A percentile compares a stretch with the other conserved stretches of the same genome.
These are phyloP conservation scores for Garra rufa DNA, from an alignment of 2,113 vertebrate genomes.

Conservation along the genomic window DNA sequence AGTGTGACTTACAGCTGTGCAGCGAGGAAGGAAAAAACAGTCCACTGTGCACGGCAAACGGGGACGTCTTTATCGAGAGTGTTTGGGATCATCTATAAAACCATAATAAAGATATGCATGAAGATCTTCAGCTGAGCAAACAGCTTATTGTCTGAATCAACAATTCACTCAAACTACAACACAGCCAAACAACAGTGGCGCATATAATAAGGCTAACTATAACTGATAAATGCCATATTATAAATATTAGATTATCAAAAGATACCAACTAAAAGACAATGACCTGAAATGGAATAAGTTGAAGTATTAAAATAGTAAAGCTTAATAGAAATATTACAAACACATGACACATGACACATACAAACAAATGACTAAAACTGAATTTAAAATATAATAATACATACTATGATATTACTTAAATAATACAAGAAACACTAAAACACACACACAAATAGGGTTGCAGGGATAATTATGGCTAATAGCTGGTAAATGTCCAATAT, in stretches of 20 bases:
- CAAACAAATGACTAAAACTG: background rate
- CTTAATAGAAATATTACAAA: background rate
- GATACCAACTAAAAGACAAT: background rate
- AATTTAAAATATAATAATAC: background rate
- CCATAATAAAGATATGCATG: conserved; percentile 75
- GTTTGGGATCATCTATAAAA: conserved; percentile 77
- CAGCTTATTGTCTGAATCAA: conserved; percentile 70
- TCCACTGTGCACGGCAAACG: conserved; percentile 69
- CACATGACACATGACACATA: no score
- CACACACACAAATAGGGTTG: background rate
- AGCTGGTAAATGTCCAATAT: background rate
- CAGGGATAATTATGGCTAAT: background rate
- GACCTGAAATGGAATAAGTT: background rate
- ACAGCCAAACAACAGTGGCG: background rate
- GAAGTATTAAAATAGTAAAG: background rate
- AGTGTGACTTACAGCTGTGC: conserved; percentile 33
- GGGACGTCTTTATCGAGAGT: conserved; percentile 66
- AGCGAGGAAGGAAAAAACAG: conserved; percentile 53
- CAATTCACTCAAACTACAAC: conserved; percentile 58
- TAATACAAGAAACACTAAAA: background rate
- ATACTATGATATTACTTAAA: background rate
- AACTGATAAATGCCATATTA: background rate
- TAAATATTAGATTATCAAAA: background rate
- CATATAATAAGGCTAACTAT: background rate
- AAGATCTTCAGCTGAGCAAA: conserved; percentile 74